Conservation (phyloP, 2,888 invertebrate genomes). For the Xylota sylvarum region DNA sequence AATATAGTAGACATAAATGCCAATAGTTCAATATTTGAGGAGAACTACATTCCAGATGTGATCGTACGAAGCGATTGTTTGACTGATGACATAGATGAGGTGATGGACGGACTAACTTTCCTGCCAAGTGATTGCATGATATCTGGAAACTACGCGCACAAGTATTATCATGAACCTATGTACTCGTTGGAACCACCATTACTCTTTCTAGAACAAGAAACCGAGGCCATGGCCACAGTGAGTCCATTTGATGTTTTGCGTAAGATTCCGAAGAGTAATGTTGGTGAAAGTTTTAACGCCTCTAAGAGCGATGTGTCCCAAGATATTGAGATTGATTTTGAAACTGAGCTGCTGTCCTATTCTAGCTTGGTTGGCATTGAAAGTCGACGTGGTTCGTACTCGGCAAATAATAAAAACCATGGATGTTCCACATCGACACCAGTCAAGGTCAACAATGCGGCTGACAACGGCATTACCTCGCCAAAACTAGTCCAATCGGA, state of each 20-base stretch:
- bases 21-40: conserved; percentile 37
- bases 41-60: conserved; percentile 12
- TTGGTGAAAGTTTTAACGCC: neutral
- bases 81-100: conserved; percentile 15
- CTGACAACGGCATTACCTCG: neutral
- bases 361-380: conserved; percentile 15
- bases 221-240: conserved; percentile 20
- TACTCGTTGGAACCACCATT: conserved; percentile 10
- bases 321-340: conserved; percentile 32
- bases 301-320: neutral
- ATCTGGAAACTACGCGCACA: conserved; percentile 26
- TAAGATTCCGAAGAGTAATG: conserved; percentile 13
- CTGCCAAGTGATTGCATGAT: conserved; percentile 26
- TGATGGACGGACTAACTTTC: conserved; percentile 4
- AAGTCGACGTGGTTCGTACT: neutral
- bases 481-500: neutral
- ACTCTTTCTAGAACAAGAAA: conserved; percentile 16
- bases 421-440: conserved; percentile 7
- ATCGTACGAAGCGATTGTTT: conserved; percentile 9
- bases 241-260: conserved; percentile 30
- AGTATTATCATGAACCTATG: conserved; percentile 10
- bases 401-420: neutral
- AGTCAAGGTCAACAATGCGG: neutral
- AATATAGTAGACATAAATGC: conserved; percentile 30
- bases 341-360: conserved; percentile 28